phyloP scores from a whole-genome alignment of 2,113 vertebrate species.

The Pipra filicauda region DNA sequence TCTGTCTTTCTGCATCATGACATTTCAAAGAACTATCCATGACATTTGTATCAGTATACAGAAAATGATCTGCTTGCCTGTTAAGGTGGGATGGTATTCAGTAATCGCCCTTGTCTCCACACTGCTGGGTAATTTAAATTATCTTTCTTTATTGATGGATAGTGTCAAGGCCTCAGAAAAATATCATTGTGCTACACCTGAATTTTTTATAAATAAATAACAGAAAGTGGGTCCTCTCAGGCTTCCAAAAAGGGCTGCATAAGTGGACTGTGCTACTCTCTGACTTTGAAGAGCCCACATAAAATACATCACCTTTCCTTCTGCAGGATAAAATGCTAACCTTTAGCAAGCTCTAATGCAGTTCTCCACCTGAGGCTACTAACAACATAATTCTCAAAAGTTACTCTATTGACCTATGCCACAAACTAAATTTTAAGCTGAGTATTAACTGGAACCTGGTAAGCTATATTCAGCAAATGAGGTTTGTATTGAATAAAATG shows the following conservation, averaged over 20 bases:
- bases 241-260: not conserved
- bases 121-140: not conserved
- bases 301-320: not conserved
- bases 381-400: not conserved
- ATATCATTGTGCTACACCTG: not conserved
- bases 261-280: not conserved
- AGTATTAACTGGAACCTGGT: not conserved
- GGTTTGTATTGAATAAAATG: constrained; percentile 10
- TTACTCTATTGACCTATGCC: not conserved
- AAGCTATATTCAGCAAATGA: not conserved
- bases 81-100: not conserved
- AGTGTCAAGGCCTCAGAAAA: not conserved
- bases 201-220: not conserved
- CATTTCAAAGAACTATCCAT: not conserved
- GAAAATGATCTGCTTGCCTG: not conserved
- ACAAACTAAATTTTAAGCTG: not conserved
- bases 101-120: not conserved
- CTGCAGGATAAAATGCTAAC: not conserved
- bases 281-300: not conserved
- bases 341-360: not conserved
- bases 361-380: not conserved
- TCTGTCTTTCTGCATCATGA: not conserved
- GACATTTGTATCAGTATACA: not conserved
- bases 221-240: not conserved
- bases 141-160: not conserved